A percentile compares a stretch with the other conserved stretches of the same genome.
phyloP scores from a whole-genome alignment of 2,888 invertebrate genomes.

The Patella caerulea region DNA sequence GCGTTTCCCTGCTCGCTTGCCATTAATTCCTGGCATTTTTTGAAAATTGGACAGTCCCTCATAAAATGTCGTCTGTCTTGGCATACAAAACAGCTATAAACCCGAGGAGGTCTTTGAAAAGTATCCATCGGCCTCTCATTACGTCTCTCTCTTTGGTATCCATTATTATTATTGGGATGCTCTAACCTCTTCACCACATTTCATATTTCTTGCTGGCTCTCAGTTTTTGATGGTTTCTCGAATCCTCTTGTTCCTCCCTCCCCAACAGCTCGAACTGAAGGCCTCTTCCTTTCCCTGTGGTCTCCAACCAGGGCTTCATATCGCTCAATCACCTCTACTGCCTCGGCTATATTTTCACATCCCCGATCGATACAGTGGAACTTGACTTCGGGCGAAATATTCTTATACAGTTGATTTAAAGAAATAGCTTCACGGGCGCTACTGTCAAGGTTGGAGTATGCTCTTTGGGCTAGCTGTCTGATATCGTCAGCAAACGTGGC shows the following conservation, averaged over 20 bases:
- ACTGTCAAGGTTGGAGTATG: neutral
- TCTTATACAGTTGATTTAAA: conserved; percentile 15
- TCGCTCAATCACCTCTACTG: conserved; percentile 10
- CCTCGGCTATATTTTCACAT: conserved; percentile 12
- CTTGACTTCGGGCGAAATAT: conserved; percentile 6
- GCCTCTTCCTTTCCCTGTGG: neutral
- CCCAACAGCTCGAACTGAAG: neutral
- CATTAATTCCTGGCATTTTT: conserved; percentile 1
- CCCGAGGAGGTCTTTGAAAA: neutral
- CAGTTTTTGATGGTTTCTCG: too few relatives aligned
- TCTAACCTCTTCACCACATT: too few relatives aligned
- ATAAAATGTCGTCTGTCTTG: conserved; percentile 7
- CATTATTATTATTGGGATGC: neutral
- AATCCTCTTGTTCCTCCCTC: neutral
- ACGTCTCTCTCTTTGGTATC: neutral
- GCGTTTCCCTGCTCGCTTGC: conserved; percentile 15
- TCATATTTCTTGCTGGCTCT: too few relatives aligned
- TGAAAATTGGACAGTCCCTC: conserved; percentile 15
- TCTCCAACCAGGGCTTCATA: conserved; percentile 16
- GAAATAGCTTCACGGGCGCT: neutral
- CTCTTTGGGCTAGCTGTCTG: neutral
- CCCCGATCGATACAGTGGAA: conserved; percentile 12
- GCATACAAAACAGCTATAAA: conserved; percentile 10
- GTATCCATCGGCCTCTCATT: neutral
- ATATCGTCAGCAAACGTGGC: neutral